Conservation (phyloP, 2,113 vertebrate species). For the Gallinago jamesoni region DNA sequence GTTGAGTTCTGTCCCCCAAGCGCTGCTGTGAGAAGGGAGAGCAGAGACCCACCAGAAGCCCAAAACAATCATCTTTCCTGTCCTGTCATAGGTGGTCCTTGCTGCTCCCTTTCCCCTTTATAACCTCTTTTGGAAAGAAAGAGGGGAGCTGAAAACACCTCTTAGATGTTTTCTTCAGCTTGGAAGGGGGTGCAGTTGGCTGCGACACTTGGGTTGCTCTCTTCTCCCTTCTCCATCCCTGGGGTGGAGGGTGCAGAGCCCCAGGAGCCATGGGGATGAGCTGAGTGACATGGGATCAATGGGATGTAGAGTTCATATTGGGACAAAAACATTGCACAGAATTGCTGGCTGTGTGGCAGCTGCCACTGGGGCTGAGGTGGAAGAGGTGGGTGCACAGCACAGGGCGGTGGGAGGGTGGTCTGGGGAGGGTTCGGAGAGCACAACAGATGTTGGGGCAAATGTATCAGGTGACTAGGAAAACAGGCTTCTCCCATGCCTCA, state of each 20-base stretch:
- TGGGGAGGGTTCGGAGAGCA: not conserved
- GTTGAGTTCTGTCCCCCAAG: not conserved
- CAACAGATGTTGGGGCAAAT: not conserved
- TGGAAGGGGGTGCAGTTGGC: not conserved
- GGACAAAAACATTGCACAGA: not conserved
- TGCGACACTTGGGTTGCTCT: not conserved
- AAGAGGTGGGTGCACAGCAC: too few relatives aligned
- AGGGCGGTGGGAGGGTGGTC: not conserved
- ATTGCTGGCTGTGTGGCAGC: not conserved
- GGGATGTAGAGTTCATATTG: not conserved
- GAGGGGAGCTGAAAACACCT: not conserved
- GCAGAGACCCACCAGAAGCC: not conserved
- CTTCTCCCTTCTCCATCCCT: not conserved
- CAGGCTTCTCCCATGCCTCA: not conserved
- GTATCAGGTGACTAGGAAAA: not conserved
- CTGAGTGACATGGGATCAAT: not conserved
- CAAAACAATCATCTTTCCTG: not conserved
- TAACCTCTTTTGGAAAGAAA: not conserved
- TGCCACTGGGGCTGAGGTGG: accelerated
- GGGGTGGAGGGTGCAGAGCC: not conserved
- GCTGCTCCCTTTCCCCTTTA: not conserved
- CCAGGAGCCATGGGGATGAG: not conserved
- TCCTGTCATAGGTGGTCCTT: not conserved
- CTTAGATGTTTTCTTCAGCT: not conserved
- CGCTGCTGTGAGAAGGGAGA: not conserved